Percentiles rank a stretch among this genome's conserved stretches.
phyloP scores from a whole-genome alignment of 2,113 vertebrate species.

The Poecilia latipinna region DNA sequence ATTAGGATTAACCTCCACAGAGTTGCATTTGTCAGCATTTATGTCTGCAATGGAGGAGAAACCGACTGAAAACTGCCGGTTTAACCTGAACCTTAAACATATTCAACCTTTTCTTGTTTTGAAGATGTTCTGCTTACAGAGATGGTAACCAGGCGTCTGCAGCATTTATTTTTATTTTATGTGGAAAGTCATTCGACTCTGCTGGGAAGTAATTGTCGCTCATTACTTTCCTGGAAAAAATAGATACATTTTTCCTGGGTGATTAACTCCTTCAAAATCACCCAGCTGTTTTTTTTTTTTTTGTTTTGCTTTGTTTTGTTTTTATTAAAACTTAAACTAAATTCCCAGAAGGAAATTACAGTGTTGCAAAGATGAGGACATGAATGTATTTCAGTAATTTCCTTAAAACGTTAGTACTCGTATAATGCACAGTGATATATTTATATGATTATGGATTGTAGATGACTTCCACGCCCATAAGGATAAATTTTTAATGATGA shows the following conservation, averaged over 20 bases:
- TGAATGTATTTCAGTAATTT: too few relatives aligned
- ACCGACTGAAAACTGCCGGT: background rate
- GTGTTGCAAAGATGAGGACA: too few relatives aligned
- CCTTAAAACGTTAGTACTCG: too few relatives aligned
- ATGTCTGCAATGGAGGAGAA: conserved; percentile 14
- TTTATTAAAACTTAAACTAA: too few relatives aligned
- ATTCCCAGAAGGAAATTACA: too few relatives aligned
- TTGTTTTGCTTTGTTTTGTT: too few relatives aligned
- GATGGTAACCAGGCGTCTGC: conserved; percentile 30
- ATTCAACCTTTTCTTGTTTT: background rate
- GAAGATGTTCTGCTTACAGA: conserved; percentile 1
- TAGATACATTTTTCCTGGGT: background rate
- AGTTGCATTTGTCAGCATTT: conserved; percentile 23
- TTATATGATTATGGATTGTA: too few relatives aligned
- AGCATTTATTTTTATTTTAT: conserved; percentile 26
- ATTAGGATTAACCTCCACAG: conserved; percentile 38
- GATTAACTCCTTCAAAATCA: background rate
- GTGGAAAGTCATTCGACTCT: conserved; percentile 20
- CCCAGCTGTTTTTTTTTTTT: background rate
- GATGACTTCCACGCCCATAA: too few relatives aligned
- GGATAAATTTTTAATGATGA: too few relatives aligned
- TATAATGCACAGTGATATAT: too few relatives aligned
- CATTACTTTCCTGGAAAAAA: background rate
- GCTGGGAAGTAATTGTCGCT: conserved; percentile 28
- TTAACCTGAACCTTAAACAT: too few relatives aligned